These are phyloP conservation scores for Drosophila siamana DNA, from an alignment of 2,888 invertebrate genomes.

Conservation along the genomic window DNA sequence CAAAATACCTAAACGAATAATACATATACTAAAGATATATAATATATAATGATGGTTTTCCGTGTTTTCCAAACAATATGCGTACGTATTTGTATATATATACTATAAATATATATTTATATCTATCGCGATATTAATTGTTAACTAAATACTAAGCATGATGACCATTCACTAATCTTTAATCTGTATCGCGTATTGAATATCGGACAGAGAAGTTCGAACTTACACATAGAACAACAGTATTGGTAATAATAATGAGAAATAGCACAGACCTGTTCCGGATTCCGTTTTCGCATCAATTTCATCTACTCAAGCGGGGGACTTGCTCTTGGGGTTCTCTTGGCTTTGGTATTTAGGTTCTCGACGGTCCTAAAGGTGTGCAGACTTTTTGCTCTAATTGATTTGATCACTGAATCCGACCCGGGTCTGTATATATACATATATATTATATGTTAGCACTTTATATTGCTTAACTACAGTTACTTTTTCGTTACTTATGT, in stretches of 20 bases:
- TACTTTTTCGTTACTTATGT: constrained; percentile 21
- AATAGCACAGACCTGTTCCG: constrained; percentile 8
- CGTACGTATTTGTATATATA: constrained; percentile 58
- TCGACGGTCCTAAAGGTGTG: constrained; percentile 20
- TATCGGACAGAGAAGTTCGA: constrained; percentile 7
- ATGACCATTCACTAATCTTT: constrained; percentile 58
- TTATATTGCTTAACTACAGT: constrained; percentile 38
- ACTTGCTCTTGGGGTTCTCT: background rate
- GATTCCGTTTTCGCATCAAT: constrained; percentile 9
- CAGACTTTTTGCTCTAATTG: constrained; percentile 8
- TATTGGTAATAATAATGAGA: constrained; percentile 58
- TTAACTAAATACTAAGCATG: constrained; percentile 78
- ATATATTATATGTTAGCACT: constrained; percentile 10
- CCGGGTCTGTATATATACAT: constrained; percentile 6
- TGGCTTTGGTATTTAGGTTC: constrained; percentile 14
- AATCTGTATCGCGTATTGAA: constrained; percentile 5
- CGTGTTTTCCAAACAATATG: constrained; percentile 73
- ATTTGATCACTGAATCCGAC: constrained; percentile 5
- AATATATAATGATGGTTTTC: constrained; percentile 73
- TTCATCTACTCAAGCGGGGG: background rate
- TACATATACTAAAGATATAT: constrained; percentile 50
- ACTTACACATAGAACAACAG: constrained; percentile 52
- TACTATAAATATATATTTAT: constrained; percentile 53
- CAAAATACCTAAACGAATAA: constrained; percentile 14
- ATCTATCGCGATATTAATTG: constrained; percentile 56